Percentiles rank a stretch among this genome's conserved stretches.
phyloP scores from a whole-genome alignment of 2,888 invertebrate genomes.

The Napeogenes sylphis region DNA sequence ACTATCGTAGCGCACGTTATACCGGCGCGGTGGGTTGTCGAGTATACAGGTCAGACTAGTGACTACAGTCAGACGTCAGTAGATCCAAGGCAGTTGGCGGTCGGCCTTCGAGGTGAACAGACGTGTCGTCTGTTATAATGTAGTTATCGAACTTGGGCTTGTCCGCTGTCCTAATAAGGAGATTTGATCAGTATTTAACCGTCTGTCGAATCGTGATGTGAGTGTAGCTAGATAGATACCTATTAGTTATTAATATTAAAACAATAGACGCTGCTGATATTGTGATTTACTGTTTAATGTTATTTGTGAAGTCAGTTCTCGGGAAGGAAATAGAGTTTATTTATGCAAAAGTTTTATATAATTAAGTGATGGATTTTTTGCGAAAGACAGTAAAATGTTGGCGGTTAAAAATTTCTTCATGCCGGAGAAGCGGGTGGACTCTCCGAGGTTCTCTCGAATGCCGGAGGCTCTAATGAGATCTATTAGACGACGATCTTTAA shows the following conservation, averaged over 20 bases:
- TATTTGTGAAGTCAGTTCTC: constrained; percentile 26
- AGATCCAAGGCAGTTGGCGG: constrained; percentile 31
- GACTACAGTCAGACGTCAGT: too few relatives aligned
- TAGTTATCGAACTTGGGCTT: constrained; percentile 25
- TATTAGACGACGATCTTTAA: constrained; percentile 82
- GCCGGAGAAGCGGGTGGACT: constrained; percentile 79
- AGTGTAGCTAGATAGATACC: constrained; percentile 17
- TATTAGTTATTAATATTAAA: constrained; percentile 6
- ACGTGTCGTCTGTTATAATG: constrained; percentile 27
- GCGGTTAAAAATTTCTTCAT: constrained; percentile 87
- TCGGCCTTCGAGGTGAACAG: constrained; percentile 20
- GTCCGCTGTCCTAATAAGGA: constrained; percentile 30
- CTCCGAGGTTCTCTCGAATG: constrained; percentile 80
- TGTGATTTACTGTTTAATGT: constrained; percentile 25
- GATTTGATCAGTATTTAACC: constrained; percentile 33
- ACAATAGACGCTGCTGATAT: constrained; percentile 22
- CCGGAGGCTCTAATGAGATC: constrained; percentile 86
- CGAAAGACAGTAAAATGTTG: constrained; percentile 70
- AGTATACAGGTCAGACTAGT: background rate
- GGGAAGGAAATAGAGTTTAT: constrained; percentile 21
- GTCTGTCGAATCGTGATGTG: constrained; percentile 36
- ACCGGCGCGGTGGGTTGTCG: constrained; percentile 10
- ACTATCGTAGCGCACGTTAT: constrained; percentile 21
- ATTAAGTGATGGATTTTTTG: constrained; percentile 14
- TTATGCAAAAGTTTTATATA: constrained; percentile 15